Evolutionary conservation across 1,140 invertebrate genomes (phyloP), one percentile per base, ranked within the genome.

Genomic region (Drosophila burlai): DNA sequence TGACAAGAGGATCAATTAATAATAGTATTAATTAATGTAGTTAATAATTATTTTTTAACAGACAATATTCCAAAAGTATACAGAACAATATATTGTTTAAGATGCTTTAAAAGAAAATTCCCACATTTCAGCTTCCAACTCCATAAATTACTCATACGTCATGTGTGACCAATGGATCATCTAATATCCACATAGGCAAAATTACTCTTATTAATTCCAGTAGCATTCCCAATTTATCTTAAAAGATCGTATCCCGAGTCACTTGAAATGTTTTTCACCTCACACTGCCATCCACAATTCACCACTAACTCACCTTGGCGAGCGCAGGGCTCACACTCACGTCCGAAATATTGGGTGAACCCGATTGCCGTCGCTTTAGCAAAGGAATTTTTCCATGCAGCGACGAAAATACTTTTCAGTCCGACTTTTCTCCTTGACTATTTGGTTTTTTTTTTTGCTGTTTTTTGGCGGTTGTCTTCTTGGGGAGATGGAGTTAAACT

Each of bases 301-400:
- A 13, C 31, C 21, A 38, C 26, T 18, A 50, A 68, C 80, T 59
- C 74, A 87, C 84, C 81, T 84, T 54, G 31, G 29, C 72, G 47
- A 87, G 84, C 81, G 31, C 49, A 21, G 42, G 60, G 84, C 84
- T 87, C 54, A 74, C 65, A 66, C 59, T 54, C 64, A 55, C 63
- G 58, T 89, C 84, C 73, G 64, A 68, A 76, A 68, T 71, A 40
- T 62, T 61, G 18, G 57, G 34, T 13, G 26, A 46, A 46, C 34
- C 46, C 42, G 62, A 47, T 71, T 74, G 77, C 84, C 84, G 84
- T 78, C 66, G 75, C 59, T 75, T 69, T 46, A 58, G 55, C 60
- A 57, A 21, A 64, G 42, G 46, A 59, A 50, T 49, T 67, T 62
- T 42, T 31, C 52, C 18, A 31, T 58, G 52, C 21, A 40, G 29